Evolutionary conservation across 2,888 invertebrate species (phyloP), one percentile per base, ranked within the genome.

Genomic region (Ctena decussata): DNA sequence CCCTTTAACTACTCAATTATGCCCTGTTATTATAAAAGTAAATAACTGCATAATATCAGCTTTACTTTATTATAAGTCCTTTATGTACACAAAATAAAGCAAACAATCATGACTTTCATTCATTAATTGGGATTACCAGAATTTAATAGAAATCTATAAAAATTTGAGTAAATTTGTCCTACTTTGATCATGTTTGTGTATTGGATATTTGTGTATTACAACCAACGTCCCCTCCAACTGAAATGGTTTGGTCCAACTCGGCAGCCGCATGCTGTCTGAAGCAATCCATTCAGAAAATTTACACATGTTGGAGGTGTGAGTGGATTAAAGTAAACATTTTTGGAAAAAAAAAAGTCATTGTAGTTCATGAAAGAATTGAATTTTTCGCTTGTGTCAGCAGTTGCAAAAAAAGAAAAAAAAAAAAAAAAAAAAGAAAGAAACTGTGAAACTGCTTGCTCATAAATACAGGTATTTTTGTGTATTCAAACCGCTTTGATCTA

Each of bases 131-230:
- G 57, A 57, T 57, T 57, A 57, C 57, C 27, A 8, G 27, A 27
- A 24, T 21, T 57, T 57, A 57, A 27, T 57, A 27, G 12, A 41
- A 57, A 57, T 57, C 57, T 57, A 57, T 57, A 57, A n/a, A 57
- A 24, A 15, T 5, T 27, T 21, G 57, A 27, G 57, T 46, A 46
- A 46, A 46, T 57, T 57, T 57, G 57, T 21, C 57, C 27, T 27
- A n/a, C n/a, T 57, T 24, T 6, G 8, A 57, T 24, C 12, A 24
- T 57, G n/a, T 57, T 57, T 32, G 65, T 65, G 65, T 65, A 65
- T 65, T 65, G 65, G 65, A 65, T 65, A 35, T 46, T 35, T 65
- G 65, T 65, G 65, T 65, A 65, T 65, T 65, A 24, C 65, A 12
- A 65, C 5, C 65, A 18, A 21, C 30, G 21, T 41, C 65, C 65